These are phyloP conservation scores for Drosophila colorata DNA, from an alignment of 2,888 invertebrate genomes.

Conservation along the genomic window DNA sequence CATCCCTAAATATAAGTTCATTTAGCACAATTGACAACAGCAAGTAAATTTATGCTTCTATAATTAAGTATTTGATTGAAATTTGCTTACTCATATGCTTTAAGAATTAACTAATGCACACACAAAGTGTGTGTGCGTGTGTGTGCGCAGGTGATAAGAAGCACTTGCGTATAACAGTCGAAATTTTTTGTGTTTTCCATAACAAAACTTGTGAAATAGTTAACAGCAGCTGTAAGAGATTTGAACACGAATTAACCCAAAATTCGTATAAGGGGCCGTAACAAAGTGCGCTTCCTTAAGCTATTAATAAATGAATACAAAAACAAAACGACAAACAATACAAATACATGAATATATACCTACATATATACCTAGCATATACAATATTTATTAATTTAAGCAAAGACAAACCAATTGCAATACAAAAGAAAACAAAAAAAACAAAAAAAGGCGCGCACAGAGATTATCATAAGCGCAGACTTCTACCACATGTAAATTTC, in stretches of 20 bases:
- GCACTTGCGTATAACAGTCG: slow-evolving; percentile 20
- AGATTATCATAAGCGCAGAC: slow-evolving; percentile 47
- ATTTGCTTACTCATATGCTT: slow-evolving; percentile 54
- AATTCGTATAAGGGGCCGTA: slow-evolving; percentile 53
- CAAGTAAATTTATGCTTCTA: slow-evolving; percentile 7
- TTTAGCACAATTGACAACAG: slow-evolving; percentile 66
- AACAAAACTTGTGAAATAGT: slow-evolving; percentile 65
- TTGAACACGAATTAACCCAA: slow-evolving; percentile 29
- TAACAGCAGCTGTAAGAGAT: slow-evolving; percentile 57
- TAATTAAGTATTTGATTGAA: slow-evolving; percentile 33
- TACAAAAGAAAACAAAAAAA: slow-evolving; percentile 17
- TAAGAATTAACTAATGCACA: slow-evolving; percentile 31
- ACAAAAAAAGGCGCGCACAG: slow-evolving; percentile 18
- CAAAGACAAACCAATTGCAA: slow-evolving; percentile 36
- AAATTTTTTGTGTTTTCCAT: slow-evolving; percentile 15
- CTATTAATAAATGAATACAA: slow-evolving; percentile 28
- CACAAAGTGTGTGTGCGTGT: not conserved
- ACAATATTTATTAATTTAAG: slow-evolving; percentile 24
- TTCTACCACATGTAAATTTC: slow-evolving; percentile 62
- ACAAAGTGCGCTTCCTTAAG: slow-evolving; percentile 74
- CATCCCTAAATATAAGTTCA: slow-evolving; percentile 44
- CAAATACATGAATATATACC: slow-evolving; percentile 25
- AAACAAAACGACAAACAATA: slow-evolving; percentile 23
- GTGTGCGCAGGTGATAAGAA: slow-evolving; percentile 9
- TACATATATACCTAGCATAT: slow-evolving; percentile 16